A percentile compares a stretch with the other conserved stretches of the same genome.
phyloP scores from a whole-genome alignment of 2,113 vertebrate genomes.

The Diadophis punctatus region DNA sequence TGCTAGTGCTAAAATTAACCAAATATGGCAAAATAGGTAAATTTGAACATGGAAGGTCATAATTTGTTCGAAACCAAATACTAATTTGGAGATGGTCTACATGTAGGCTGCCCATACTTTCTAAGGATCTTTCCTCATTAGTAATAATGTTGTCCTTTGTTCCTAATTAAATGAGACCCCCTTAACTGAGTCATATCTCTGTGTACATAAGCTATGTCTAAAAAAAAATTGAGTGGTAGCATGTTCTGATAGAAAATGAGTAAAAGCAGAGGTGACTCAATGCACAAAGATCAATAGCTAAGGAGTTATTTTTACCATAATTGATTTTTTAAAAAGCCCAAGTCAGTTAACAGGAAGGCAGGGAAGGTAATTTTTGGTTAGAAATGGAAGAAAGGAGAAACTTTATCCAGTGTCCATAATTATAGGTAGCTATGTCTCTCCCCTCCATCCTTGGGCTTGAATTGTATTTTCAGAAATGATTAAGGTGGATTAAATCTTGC shows the following conservation, averaged over 20 bases:
- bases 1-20: not conserved
- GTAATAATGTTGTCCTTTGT: not conserved
- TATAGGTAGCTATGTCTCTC: not conserved
- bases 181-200: conserved; percentile 22
- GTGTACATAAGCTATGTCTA: conserved; percentile 12
- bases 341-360: conserved; percentile 18
- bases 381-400: not conserved
- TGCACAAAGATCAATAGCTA: conserved; percentile 17
- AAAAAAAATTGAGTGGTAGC: conserved; percentile 18
- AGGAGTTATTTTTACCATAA: conserved; percentile 23
- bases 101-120: not conserved
- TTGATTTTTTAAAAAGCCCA: conserved; percentile 6
- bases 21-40: not conserved
- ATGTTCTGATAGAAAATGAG: conserved; percentile 28
- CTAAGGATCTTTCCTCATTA: not conserved
- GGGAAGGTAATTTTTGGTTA: conserved; percentile 20
- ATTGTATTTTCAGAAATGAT: not conserved
- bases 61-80: not conserved
- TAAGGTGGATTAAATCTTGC: not conserved
- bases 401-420: not conserved
- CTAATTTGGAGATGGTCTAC: not conserved
- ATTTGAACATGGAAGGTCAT: not conserved
- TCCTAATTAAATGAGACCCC: conserved; percentile 21
- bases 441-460: not conserved
- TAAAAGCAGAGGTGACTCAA: conserved; percentile 19